Conservation (phyloP, 2,888 invertebrate species). For the Leucania comma region DNA sequence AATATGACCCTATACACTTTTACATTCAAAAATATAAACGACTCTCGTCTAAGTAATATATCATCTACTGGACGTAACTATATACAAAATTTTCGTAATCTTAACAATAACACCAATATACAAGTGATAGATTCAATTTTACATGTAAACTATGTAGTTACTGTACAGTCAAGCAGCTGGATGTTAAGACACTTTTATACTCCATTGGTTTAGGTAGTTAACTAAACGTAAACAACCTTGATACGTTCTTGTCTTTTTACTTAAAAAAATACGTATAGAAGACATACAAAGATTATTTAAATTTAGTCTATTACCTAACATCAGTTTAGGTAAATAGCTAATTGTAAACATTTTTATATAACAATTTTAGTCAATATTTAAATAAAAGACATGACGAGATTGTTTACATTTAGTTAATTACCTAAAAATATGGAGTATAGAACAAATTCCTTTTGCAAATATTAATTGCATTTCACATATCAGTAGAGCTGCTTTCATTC, state of each 20-base stretch:
- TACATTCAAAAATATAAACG: conserved; percentile 75
- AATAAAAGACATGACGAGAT: too few relatives aligned
- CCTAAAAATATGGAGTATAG: too few relatives aligned
- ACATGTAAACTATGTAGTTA: conserved; percentile 17
- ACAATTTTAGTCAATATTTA: too few relatives aligned
- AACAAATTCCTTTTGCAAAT: background rate
- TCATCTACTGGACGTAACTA: conserved; percentile 77
- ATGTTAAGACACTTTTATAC: conserved; percentile 3
- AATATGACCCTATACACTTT: conserved; percentile 72
- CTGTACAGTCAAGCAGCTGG: conserved; percentile 14
- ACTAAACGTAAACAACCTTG: too few relatives aligned
- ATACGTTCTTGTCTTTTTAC: too few relatives aligned
- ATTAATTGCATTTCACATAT: background rate
- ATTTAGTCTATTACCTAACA: too few relatives aligned
- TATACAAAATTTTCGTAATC: conserved; percentile 65
- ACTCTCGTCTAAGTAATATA: conserved; percentile 68
- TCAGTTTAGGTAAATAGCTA: too few relatives aligned
- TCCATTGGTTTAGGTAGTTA: too few relatives aligned
- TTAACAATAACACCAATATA: conserved; percentile 55
- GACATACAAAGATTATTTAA: too few relatives aligned
- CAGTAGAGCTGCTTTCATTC: background rate
- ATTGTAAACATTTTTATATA: too few relatives aligned
- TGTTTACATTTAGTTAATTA: too few relatives aligned
- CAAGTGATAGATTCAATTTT: conserved; percentile 44
- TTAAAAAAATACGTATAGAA: too few relatives aligned